Percentiles rank a stretch among this genome's conserved stretches.
These are phyloP conservation scores for Plusia festucae DNA, from an alignment of 2,888 invertebrate species.

Conservation along the genomic window DNA sequence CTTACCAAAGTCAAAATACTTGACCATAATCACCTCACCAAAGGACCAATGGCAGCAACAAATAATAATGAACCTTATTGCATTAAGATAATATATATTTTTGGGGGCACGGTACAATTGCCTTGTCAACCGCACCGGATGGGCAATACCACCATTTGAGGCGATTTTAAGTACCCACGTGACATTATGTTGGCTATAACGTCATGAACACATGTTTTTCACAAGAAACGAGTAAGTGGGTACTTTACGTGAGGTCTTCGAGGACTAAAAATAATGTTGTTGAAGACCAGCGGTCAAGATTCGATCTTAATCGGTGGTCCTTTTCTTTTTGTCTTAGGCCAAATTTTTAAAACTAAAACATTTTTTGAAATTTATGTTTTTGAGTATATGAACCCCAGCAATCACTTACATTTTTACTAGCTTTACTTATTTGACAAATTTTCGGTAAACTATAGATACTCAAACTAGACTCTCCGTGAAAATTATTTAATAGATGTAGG, in stretches of 20 bases:
- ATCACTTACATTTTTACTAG: too few relatives aligned
- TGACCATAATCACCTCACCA: slow-evolving; percentile 39
- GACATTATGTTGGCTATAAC: slow-evolving; percentile 22
- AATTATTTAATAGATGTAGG: too few relatives aligned
- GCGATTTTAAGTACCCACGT: slow-evolving; percentile 24
- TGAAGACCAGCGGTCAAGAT: neutral
- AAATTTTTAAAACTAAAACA: too few relatives aligned
- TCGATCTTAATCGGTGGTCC: neutral
- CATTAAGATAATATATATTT: too few relatives aligned
- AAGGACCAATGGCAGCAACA: neutral
- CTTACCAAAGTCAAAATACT: slow-evolving; percentile 8
- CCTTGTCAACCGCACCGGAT: slow-evolving; percentile 53
- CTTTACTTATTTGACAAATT: too few relatives aligned
- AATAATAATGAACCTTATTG: too few relatives aligned
- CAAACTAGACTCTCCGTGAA: too few relatives aligned
- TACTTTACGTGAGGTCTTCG: slow-evolving; percentile 9
- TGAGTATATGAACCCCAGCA: too few relatives aligned
- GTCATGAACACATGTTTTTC: slow-evolving; percentile 8
- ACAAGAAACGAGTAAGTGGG: slow-evolving; percentile 9
- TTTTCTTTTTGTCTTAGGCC: too few relatives aligned
- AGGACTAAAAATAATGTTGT: neutral
- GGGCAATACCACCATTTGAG: slow-evolving; percentile 42
- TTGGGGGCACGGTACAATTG: too few relatives aligned
- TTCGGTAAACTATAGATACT: too few relatives aligned
- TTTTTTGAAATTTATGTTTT: too few relatives aligned